Base-by-base conservation (phyloP, 2,888 invertebrate genomes). In the Chesias legatella region DNA sequence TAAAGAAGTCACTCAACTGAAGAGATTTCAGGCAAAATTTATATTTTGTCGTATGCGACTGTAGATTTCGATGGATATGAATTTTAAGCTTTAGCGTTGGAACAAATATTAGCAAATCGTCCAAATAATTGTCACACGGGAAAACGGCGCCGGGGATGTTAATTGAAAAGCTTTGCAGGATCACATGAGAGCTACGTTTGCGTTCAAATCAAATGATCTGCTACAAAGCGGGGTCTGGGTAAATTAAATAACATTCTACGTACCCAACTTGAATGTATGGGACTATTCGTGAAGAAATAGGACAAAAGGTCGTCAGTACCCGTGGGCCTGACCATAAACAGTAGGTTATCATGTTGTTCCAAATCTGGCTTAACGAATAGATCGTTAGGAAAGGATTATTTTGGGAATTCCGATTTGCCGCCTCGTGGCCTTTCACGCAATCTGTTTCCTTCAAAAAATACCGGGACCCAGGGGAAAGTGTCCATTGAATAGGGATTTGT, bases 321-420 rank as follows among this genome's bases (percentile, higher is more conserved):
- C 41, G 20, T 26, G 36, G 24, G 38, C 10, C 10, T 17, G 6
- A 28, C 33, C 21, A 33, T 47, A 43, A 41, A 50, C 48, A 45
- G 31, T 20, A 35, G 24, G 28, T 49, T 41, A 34, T 47, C 33
- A 41, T 38, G 43, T 40, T 47, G 22, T 43, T 41, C 33, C n/a
- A 29, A 48, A 48, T 43, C 32, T 37, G 29, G 39, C 22, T 38
- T 49, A 38, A 37, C 40, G 34, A 43, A 50, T 39, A 39, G 38
- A 42, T 45, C 48, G 44, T 42, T 28, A 17, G 7, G 29, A 34
- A 35, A 43, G 24, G 24, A 40, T 48, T 34, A 24, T 40, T 11
- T 17, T 24, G 23, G n/a, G 27, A 8, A 5, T 17, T 34, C 32
- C 27, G 21, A 27, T 24, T 34, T 20, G 23, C 23, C 37, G 27